Evolutionary conservation across 2,113 vertebrate genomes (phyloP), one percentile per base, ranked within the genome.

Genomic region (Tychaedon coryphoeus): DNA sequence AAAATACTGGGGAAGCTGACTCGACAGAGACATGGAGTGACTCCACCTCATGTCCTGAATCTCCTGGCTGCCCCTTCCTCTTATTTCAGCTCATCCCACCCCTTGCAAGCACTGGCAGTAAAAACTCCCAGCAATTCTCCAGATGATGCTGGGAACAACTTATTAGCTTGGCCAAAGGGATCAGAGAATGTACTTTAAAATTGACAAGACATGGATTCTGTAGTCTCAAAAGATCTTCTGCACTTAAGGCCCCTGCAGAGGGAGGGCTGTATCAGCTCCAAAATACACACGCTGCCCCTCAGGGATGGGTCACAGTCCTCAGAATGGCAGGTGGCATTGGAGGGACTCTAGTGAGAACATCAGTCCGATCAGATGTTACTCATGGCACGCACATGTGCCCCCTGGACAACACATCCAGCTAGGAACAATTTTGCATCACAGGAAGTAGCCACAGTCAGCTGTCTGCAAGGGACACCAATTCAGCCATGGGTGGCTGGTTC

Each of bases 21-120:
- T 42, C 16, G 2, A 87, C 43, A 95, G 77, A 94, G 95, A 95
- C 88, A 95, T 97, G 96, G 97, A 96, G 95, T 95, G 94, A 93
- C 65, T 95, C 92, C 95, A 94, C 71, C 94, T 96, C 95, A 92
- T 95, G 95, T 81, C 94, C 91, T 92, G 78, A 77, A 88, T 61
- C 81, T 95, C 94, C 67, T 92, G 86, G 83, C 74, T 96, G 77
- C 42, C 84, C 92, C 83, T 82, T 86, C 42, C 38, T 45, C 80
- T 90, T 77, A 53, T 16, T 83, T 77, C 88, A 26, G 54, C 83
- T 94, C 70, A 79, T 34, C 93, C 96, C 94, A 96, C 93, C 95
- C 96, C 51, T 71, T 75, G 76, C 67, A 75, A 96, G 75, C 76
- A 86, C 69, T 18, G 6, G 51, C 86, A 88, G 75, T 69, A 79